Conservation (phyloP, 1,140 invertebrate species). For the Brachionus paranguensis region DNA sequence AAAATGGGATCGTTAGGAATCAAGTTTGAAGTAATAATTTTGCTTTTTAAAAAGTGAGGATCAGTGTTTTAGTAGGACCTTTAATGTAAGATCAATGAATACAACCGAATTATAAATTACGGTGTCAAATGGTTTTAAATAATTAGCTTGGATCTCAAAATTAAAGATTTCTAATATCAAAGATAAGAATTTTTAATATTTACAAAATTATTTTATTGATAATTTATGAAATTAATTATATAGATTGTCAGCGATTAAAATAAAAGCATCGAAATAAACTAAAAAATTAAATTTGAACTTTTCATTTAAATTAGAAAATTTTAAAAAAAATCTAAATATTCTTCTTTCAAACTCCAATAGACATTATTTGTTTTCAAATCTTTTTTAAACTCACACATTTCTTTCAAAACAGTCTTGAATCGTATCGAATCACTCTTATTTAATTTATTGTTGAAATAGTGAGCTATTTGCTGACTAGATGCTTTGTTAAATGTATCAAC, state of each 20-base stretch:
- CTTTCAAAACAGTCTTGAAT: constrained; percentile 34
- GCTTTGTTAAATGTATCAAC: constrained; percentile 1
- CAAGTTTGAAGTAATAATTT: too few relatives aligned
- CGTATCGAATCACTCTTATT: not conserved
- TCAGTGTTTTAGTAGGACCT: too few relatives aligned
- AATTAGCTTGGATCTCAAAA: too few relatives aligned
- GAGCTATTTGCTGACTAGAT: constrained; percentile 9
- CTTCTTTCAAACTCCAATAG: constrained; percentile 34
- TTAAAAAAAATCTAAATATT: constrained; percentile 25
- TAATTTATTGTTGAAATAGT: constrained; percentile 24
- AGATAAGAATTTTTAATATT: not conserved
- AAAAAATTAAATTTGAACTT: not conserved
- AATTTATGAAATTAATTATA: not conserved
- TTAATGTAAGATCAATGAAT: too few relatives aligned
- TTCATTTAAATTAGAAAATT: not conserved
- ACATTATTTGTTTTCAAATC: constrained; percentile 11
- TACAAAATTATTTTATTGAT: not conserved
- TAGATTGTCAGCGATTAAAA: not conserved
- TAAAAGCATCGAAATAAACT: not conserved
- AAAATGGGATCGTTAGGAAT: too few relatives aligned
- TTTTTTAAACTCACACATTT: constrained; percentile 6
- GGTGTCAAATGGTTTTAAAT: too few relatives aligned
- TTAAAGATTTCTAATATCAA: not conserved
- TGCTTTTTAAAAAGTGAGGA: too few relatives aligned
- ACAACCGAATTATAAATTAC: too few relatives aligned